These are phyloP conservation scores for Trematomus bernacchii DNA, from an alignment of 2,797 vertebrate species.

Conservation along the genomic window DNA sequence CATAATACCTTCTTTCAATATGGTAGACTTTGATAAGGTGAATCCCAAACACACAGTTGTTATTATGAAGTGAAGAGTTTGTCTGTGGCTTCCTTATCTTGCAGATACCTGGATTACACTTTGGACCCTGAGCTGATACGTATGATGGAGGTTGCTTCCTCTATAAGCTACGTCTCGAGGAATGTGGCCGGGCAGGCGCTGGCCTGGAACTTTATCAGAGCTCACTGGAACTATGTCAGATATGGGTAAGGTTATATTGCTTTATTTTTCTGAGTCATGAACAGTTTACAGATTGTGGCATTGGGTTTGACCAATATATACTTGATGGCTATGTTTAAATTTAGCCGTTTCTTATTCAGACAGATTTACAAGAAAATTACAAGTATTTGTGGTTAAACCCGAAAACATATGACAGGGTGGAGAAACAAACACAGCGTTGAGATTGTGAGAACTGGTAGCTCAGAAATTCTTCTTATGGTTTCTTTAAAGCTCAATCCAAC, in stretches of 20 bases:
- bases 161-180: slow-evolving; percentile 82
- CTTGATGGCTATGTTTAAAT: not conserved
- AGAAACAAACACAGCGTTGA: not conserved
- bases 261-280: slow-evolving; percentile 16
- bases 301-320: slow-evolving; percentile 19
- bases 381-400: slow-evolving; percentile 18
- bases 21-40: not conserved
- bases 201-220: slow-evolving; percentile 92
- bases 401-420: slow-evolving; percentile 21
- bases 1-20: not conserved
- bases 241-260: slow-evolving; percentile 82
- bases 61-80: not conserved
- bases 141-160: slow-evolving; percentile 85
- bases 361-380: slow-evolving; percentile 19
- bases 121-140: slow-evolving; percentile 87
- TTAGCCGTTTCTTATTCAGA: slow-evolving; percentile 9
- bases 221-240: slow-evolving; percentile 86
- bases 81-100: slow-evolving; percentile 42
- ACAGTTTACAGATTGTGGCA: slow-evolving; percentile 3
- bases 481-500: not conserved
- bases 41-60: not conserved
- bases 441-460: slow-evolving; percentile 2
- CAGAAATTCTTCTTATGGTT: not conserved
- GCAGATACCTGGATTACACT: slow-evolving; percentile 91
- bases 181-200: slow-evolving; percentile 89